phyloP scores from a whole-genome alignment of 2,113 vertebrate genomes.

The Dipodomys stephensi region DNA sequence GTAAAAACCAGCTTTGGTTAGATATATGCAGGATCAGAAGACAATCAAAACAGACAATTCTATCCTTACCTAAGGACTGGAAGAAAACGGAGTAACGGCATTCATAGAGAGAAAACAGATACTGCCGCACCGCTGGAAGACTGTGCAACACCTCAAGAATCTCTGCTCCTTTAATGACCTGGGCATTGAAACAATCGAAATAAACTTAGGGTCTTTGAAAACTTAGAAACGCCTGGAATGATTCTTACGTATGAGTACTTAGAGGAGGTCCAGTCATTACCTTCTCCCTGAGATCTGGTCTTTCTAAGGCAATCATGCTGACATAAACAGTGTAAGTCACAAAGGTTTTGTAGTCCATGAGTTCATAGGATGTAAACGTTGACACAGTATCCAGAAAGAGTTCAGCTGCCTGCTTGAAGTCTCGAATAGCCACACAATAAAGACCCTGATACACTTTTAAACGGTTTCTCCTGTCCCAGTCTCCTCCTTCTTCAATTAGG shows the following conservation, averaged over 20 bases:
- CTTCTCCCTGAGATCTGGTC: constrained; percentile 98
- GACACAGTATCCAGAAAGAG: constrained; percentile 99
- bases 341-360: constrained; percentile 99
- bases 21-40: neutral
- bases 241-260: neutral
- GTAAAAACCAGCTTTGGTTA: neutral
- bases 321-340: constrained; percentile 99
- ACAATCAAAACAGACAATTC: neutral
- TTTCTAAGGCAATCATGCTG: constrained; percentile 98
- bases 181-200: neutral
- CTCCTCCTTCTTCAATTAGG: constrained; percentile 98
- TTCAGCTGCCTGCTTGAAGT: constrained; percentile 98
- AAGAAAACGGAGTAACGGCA: constrained; percentile 97
- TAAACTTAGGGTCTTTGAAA: neutral
- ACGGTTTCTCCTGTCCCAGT: constrained; percentile 98
- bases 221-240: neutral
- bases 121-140: constrained; percentile 94
- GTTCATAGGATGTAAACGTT: constrained; percentile 99
- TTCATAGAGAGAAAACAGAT: constrained; percentile 98
- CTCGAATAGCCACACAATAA: constrained; percentile 97
- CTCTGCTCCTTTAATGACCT: constrained; percentile 99
- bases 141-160: constrained; percentile 98
- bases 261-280: constrained; percentile 79
- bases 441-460: constrained; percentile 99
- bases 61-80: constrained; percentile 94